Conservation (phyloP, 2,797 vertebrate species). For the Epinephelus malabaricus region DNA sequence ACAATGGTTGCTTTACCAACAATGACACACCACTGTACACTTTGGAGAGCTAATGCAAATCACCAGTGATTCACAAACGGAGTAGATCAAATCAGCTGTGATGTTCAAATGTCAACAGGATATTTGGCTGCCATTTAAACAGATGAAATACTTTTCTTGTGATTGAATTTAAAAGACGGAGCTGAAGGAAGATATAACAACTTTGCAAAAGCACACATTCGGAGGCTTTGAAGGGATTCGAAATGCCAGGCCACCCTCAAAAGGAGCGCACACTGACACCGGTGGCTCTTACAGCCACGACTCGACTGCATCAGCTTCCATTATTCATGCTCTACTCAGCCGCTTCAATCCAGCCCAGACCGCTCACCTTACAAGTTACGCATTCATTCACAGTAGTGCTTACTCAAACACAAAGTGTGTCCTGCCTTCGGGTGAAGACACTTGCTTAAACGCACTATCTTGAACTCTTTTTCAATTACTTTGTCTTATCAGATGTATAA, state of each 20-base stretch:
- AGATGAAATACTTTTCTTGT: slow-evolving; percentile 3
- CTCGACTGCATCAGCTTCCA: slow-evolving; percentile 64
- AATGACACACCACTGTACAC: slow-evolving; percentile 57
- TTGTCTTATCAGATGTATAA: slow-evolving; percentile 24
- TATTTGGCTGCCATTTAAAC: slow-evolving; percentile 23
- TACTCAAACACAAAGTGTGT: slow-evolving; percentile 32
- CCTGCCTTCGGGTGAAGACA: slow-evolving; percentile 31
- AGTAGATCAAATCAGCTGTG: slow-evolving; percentile 23
- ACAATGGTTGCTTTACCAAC: slow-evolving; percentile 59
- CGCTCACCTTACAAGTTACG: slow-evolving; percentile 69
- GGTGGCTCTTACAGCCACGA: slow-evolving; percentile 35
- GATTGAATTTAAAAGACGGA: slow-evolving; percentile 10
- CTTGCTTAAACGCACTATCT: slow-evolving; percentile 25
- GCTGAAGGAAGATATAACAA: slow-evolving; percentile 14
- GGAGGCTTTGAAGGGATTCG: slow-evolving; percentile 26
- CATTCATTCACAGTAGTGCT: slow-evolving; percentile 63
- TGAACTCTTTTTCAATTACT: slow-evolving; percentile 15
- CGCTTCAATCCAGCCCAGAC: slow-evolving; percentile 63
- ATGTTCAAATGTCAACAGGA: slow-evolving; percentile 46
- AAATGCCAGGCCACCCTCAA: slow-evolving; percentile 43
- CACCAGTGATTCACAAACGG: slow-evolving; percentile 34
- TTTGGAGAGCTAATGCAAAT: slow-evolving; percentile 53
- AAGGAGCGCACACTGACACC: slow-evolving; percentile 33
- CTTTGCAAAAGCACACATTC: background rate
- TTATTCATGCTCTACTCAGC: slow-evolving; percentile 75